phyloP scores from a whole-genome alignment of 2,797 vertebrate genomes.

The Lithobates sylvaticus region DNA sequence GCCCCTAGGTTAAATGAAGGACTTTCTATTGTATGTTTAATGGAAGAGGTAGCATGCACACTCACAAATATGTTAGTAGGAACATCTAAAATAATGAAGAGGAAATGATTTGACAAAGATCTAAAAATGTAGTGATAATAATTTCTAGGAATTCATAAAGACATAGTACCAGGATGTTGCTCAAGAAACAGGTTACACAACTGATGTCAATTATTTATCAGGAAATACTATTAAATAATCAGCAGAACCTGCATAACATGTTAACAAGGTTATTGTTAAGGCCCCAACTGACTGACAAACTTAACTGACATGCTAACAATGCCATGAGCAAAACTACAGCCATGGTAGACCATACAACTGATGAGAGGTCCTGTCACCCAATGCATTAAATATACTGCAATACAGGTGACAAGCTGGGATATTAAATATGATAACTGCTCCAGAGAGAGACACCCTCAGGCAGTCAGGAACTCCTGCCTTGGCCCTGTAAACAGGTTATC shows the following conservation, averaged over 20 bases:
- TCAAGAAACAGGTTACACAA: conserved; percentile 43
- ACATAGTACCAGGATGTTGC: background rate
- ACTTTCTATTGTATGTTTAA: too few species aligned
- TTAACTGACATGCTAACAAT: too few species aligned
- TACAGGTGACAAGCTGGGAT: too few species aligned
- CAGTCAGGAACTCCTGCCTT: too few species aligned
- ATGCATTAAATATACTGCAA: too few species aligned
- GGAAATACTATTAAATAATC: conserved; percentile 17
- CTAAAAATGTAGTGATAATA: background rate
- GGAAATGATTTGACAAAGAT: background rate
- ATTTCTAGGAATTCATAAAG: conserved; percentile 26
- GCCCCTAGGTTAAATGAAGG: too few species aligned
- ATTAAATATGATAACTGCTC: too few species aligned
- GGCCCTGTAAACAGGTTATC: too few species aligned
- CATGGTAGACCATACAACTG: too few species aligned
- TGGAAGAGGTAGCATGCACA: background rate
- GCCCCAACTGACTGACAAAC: background rate
- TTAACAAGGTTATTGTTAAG: conserved; percentile 1
- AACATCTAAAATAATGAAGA: background rate
- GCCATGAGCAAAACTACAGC: too few species aligned
- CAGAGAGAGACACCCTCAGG: too few species aligned
- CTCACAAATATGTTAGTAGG: background rate
- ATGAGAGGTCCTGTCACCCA: too few species aligned
- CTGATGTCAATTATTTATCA: conserved; percentile 5
- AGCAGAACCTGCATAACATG: conserved; percentile 12